phyloP scores from a whole-genome alignment of 37 sponge, comb jelly and placozoan species.

The Chondrilla cf. caribensis region DNA sequence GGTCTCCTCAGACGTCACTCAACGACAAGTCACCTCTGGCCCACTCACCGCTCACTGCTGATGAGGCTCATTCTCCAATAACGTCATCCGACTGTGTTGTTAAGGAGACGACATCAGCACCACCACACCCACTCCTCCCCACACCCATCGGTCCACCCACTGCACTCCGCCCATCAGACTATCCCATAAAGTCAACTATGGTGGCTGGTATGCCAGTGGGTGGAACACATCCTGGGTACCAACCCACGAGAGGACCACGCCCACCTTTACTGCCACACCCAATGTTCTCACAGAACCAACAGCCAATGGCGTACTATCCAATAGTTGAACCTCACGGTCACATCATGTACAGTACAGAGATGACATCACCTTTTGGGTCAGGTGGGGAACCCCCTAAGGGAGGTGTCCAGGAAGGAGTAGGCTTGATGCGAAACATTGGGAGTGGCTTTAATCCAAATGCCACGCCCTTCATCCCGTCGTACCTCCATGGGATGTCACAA shows the following conservation, averaged over 20 bases:
- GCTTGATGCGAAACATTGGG: no score
- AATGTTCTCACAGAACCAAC: no score
- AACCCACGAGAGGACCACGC: background rate
- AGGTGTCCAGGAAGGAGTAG: no score
- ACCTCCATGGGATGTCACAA: constrained; percentile 7
- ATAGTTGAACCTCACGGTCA: background rate
- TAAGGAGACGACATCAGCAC: background rate
- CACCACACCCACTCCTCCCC: constrained; percentile 1
- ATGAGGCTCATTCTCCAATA: background rate
- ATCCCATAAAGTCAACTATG: constrained; percentile 10
- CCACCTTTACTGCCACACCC: constrained; percentile 7
- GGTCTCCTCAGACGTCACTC: background rate
- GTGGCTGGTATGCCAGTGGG: background rate
- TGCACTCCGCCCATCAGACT: no score
- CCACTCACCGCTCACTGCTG: background rate
- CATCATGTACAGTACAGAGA: background rate
- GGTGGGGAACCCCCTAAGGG: no score
- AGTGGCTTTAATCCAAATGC: constrained; percentile 80
- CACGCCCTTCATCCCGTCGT: constrained; percentile 73
- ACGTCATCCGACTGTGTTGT: no score
- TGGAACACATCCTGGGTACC: background rate
- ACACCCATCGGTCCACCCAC: constrained; percentile 23
- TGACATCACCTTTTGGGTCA: no score
- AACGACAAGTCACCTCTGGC: background rate
- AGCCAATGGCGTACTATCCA: background rate